Base-by-base conservation (phyloP, 2,797 vertebrate species). In the Tadarida brasiliensis region DNA sequence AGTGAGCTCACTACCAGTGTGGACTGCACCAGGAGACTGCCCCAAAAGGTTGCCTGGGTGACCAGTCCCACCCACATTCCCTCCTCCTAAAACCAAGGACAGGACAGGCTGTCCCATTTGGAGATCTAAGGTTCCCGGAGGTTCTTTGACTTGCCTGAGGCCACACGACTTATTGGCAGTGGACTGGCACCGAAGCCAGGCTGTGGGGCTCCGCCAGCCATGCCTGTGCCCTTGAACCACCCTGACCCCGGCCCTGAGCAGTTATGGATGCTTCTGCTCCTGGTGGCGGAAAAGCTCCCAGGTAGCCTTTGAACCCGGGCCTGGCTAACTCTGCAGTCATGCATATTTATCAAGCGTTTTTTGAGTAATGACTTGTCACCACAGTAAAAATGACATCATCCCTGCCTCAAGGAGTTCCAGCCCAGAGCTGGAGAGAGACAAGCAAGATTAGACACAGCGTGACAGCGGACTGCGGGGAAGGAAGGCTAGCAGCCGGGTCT, bases 191-290 rank as follows among this genome's bases (percentile, higher is more conserved):
- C 51, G 35, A 81, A 11, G 17, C 28, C 73, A 68, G 83, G 24
- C 26, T 26, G 5, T 6, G 24, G 39, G 14, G 7, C 74, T 70
- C 73, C 24, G 10, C 1, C 54, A 59, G 28, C 33, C 15, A 0
- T 2, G 0, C 5, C 39, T 67, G 56, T 80, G 33, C 44, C 3
- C 0, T 7, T 22, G 30, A 3, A 5, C 33, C 0, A 0, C 2
- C 0, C 11, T 12, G 8, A 73, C 44, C 47, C n/a, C 39, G 47
- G 80, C n/a, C 71, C 24, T 74, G 2, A 39, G 24, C 39, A 11
- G 0, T 78, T 28, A 33, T 1, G 11, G 59, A 15, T 28, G 28
- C 33, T 35, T 59, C 54, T 65, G 30, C 33, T 51, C 5, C 77
- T 61, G 11, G 3, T 67, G 49, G 87, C 54, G 7, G 10, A 11